phyloP scores from a whole-genome alignment of 2,797 vertebrate species.

The Sarcoramphus papa region DNA sequence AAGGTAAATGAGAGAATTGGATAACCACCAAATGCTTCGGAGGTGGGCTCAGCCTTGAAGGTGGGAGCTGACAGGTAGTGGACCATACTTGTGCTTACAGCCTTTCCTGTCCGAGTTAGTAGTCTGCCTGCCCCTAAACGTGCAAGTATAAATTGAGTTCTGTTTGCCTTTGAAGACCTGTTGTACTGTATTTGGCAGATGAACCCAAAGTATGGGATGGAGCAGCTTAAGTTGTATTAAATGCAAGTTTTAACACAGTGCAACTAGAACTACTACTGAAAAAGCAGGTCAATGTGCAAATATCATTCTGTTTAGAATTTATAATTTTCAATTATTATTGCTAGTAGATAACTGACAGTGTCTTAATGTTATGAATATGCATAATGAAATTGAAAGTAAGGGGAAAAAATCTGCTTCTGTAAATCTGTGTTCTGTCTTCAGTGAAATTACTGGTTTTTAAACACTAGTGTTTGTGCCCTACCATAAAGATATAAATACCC shows the following conservation, averaged over 20 bases:
- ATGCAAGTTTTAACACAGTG: neutral
- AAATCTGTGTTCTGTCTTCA: neutral
- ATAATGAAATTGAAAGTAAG: neutral
- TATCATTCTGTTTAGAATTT: neutral
- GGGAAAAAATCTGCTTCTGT: neutral
- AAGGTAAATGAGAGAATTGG: neutral
- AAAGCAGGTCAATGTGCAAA: neutral
- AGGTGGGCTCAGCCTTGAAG: neutral
- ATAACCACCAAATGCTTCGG: neutral
- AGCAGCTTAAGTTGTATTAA: neutral
- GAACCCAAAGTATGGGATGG: neutral
- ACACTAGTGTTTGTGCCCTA: neutral
- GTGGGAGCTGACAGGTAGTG: neutral
- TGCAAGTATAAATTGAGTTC: neutral
- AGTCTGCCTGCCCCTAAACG: neutral
- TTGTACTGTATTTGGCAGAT: neutral
- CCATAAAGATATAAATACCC: neutral
- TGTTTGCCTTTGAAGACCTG: neutral
- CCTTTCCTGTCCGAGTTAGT: neutral
- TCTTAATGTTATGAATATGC: neutral
- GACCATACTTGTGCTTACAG: neutral
- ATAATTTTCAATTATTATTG: neutral
- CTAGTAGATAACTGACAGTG: neutral
- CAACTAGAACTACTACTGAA: neutral
- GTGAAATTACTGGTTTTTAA: rapidly evolving